Evolutionary conservation across 2,113 vertebrate species (phyloP).

Genomic region (Conger conger): DNA sequence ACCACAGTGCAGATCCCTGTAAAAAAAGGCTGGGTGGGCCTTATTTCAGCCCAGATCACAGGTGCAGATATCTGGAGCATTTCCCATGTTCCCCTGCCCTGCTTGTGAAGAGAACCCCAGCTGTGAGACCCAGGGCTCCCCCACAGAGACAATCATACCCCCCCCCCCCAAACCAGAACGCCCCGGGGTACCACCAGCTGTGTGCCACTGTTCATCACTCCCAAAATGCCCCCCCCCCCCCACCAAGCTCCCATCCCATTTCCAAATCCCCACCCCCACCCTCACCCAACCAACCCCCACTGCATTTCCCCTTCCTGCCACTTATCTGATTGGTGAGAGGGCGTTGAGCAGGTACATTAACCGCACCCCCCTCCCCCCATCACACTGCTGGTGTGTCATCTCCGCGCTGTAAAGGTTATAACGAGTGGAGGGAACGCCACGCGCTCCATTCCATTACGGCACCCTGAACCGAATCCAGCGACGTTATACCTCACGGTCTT

Average conservation of each 20-base stretch:
- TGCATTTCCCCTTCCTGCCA: not conserved
- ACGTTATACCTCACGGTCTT: not conserved
- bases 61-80: not conserved
- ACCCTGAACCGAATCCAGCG: not conserved
- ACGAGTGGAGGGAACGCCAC: not conserved
- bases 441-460: not conserved
- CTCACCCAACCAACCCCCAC: no score
- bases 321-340: not conserved
- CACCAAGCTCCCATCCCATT: not conserved
- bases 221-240: not conserved
- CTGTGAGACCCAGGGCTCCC: not conserved
- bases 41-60: not conserved
- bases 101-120: not conserved
- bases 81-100: not conserved
- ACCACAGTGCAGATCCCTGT: no score
- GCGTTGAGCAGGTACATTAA: no score
- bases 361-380: no score
- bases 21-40: no score
- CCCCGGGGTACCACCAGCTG: not conserved
- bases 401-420: not conserved
- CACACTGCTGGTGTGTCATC: not conserved
- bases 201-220: not conserved
- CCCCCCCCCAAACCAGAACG: not conserved
- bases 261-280: not conserved
- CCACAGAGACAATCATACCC: not conserved